These are phyloP conservation scores for Miichthys miiuy DNA, from an alignment of 2,797 vertebrate genomes.

Conservation along the genomic window DNA sequence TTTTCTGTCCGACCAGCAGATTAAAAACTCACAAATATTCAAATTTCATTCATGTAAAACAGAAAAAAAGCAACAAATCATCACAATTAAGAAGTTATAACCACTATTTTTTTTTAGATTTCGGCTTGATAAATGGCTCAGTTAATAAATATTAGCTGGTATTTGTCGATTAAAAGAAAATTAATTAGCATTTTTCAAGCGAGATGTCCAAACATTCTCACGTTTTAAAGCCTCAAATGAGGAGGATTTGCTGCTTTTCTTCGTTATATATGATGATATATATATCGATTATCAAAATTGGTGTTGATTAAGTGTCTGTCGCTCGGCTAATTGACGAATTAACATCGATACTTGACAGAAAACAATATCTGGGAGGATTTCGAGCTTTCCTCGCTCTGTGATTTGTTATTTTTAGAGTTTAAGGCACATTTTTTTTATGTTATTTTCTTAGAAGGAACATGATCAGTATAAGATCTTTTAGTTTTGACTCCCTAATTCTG, in stretches of 20 bases:
- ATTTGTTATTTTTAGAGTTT: neutral
- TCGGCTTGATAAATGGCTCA: neutral
- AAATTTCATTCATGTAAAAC: neutral
- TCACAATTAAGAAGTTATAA: no score
- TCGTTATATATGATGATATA: neutral
- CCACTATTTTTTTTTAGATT: neutral
- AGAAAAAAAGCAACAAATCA: neutral
- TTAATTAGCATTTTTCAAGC: neutral
- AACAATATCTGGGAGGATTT: neutral
- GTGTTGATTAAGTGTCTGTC: neutral
- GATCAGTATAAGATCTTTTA: neutral
- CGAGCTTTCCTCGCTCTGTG: neutral
- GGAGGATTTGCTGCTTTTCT: neutral
- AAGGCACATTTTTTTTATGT: neutral
- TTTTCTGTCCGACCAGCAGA: neutral
- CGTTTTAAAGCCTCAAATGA: neutral
- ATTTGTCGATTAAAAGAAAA: neutral
- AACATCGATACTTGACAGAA: neutral
- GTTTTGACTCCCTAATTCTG: constrained; percentile 39
- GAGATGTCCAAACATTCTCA: neutral
- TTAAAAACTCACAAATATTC: neutral
- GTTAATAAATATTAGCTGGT: neutral
- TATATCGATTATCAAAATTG: neutral
- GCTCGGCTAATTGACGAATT: neutral
- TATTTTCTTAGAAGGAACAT: neutral